Evolutionary conservation across 2,888 invertebrate species (phyloP).

Genomic region (Agrochola lychnidis): DNA sequence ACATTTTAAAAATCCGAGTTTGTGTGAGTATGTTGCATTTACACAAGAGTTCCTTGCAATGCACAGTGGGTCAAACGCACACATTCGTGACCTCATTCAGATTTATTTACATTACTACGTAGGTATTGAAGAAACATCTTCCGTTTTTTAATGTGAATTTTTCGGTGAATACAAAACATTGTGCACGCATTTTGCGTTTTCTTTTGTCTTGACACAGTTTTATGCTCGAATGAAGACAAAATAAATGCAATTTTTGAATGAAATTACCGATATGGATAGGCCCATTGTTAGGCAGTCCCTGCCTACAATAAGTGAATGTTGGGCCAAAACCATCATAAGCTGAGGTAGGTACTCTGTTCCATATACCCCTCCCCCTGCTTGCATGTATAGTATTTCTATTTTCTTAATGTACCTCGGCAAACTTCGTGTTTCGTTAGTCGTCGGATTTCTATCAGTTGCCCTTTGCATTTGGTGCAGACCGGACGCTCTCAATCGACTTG

Average conservation of each 20-base stretch:
- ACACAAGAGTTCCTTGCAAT: conserved; percentile 46
- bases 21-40: conserved; percentile 46
- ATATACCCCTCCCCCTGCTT: too few species aligned
- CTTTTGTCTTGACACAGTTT: conserved; percentile 22
- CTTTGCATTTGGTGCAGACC: too few species aligned
- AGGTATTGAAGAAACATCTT: conserved; percentile 22
- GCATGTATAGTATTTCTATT: too few species aligned
- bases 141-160: conserved; percentile 9
- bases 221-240: neutral
- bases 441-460: too few species aligned
- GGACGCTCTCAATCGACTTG: too few species aligned
- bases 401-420: too few species aligned
- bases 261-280: neutral
- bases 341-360: neutral
- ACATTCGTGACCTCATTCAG: conserved; percentile 51
- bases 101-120: conserved; percentile 26
- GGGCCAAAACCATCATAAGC: neutral
- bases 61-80: conserved; percentile 38
- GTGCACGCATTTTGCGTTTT: conserved; percentile 3
- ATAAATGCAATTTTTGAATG: neutral
- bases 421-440: too few species aligned
- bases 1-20: conserved; percentile 18
- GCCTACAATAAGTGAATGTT: neutral
- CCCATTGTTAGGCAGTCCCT: neutral
- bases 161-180: conserved; percentile 33